Percentiles rank a stretch among this genome's conserved stretches.
Conservation (phyloP, 2,113 vertebrate genomes). For the Dryoscopus gambensis region DNA sequence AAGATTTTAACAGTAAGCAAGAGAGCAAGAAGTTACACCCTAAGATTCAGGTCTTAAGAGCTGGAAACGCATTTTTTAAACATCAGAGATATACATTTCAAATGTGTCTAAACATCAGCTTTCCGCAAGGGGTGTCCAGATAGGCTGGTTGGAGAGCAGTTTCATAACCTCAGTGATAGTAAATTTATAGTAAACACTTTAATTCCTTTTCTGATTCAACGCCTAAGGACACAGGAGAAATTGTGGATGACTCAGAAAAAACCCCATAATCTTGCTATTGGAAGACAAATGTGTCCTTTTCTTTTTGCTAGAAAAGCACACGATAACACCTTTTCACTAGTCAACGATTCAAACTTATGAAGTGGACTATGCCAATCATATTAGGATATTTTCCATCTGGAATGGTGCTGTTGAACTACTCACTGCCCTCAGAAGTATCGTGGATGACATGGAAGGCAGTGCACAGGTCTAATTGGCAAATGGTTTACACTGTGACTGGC, state of each 20-base stretch:
- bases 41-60: background rate
- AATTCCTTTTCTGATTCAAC: background rate
- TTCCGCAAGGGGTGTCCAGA: background rate
- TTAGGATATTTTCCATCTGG: background rate
- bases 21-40: background rate
- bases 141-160: background rate
- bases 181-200: background rate
- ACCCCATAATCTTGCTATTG: accelerated
- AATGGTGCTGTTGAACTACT: background rate
- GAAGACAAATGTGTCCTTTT: background rate
- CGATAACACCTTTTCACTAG: background rate
- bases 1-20: background rate
- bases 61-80: background rate
- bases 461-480: background rate
- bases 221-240: background rate
- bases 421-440: background rate
- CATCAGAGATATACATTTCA: background rate
- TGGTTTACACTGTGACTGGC: background rate
- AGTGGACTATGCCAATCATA: background rate
- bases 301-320: background rate
- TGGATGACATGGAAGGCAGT: background rate
- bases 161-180: background rate
- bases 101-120: background rate
- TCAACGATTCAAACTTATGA: background rate
- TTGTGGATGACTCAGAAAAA: background rate